phyloP scores from a whole-genome alignment of 2,113 vertebrate genomes.

The Epinephelus moara region DNA sequence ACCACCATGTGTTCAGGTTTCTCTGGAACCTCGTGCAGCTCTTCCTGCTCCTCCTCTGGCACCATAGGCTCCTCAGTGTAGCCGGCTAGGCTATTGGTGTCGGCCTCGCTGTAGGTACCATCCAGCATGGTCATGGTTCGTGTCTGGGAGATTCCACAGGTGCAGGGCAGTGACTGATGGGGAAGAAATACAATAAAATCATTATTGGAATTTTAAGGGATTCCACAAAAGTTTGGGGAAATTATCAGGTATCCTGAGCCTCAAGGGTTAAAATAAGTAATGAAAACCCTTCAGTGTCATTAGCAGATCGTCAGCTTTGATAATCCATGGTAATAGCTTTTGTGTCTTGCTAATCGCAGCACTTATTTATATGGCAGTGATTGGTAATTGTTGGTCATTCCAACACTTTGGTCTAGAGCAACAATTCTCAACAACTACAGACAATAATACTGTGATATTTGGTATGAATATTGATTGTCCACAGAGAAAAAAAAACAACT shows the following conservation, averaged over 20 bases:
- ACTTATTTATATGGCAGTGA: no score
- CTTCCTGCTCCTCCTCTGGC: constrained; percentile 85
- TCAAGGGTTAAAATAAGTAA: background rate
- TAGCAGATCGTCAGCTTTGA: background rate
- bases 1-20: constrained; percentile 92
- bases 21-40: constrained; percentile 85
- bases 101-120: constrained; percentile 92
- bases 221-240: background rate
- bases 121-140: constrained; percentile 92
- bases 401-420: background rate
- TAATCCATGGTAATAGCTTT: background rate
- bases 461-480: background rate
- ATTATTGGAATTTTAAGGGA: background rate
- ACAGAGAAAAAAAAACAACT: background rate
- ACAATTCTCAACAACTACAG: background rate
- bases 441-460: background rate
- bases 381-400: background rate
- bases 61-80: constrained; percentile 89
- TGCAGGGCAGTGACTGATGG: constrained; percentile 87
- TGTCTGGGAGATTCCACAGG: constrained; percentile 90
- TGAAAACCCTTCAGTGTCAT: background rate
- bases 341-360: background rate
- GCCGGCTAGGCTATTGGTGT: constrained; percentile 93
- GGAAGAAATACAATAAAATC: background rate
- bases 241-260: background rate